These are phyloP conservation scores for Sitta europaea DNA, from an alignment of 2,113 vertebrate genomes.

Conservation along the genomic window DNA sequence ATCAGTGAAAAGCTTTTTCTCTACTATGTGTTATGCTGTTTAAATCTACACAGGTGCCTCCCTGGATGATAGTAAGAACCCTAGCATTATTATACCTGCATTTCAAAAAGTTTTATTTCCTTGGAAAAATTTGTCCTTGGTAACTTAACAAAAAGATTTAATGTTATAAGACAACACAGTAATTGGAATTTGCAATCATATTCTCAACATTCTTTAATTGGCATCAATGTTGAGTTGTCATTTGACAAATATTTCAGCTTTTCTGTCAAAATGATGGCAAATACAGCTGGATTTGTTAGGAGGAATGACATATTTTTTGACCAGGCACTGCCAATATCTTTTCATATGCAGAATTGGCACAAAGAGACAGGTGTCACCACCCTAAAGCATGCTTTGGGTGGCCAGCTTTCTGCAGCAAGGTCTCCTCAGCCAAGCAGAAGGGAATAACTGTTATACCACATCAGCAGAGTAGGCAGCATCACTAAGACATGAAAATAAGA, in stretches of 20 bases:
- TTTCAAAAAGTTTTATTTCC: neutral
- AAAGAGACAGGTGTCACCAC: neutral
- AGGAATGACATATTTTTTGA: neutral
- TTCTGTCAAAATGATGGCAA: slow-evolving; percentile 1
- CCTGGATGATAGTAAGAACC: neutral
- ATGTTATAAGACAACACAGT: neutral
- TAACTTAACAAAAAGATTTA: neutral
- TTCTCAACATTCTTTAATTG: neutral
- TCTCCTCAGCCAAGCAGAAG: neutral
- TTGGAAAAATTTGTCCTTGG: neutral
- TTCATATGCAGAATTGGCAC: neutral
- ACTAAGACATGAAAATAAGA: neutral
- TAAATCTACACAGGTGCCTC: neutral
- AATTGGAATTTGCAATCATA: neutral
- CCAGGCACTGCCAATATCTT: neutral
- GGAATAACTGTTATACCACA: neutral
- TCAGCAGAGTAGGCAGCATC: neutral
- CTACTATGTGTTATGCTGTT: neutral
- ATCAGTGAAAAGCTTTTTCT: neutral
- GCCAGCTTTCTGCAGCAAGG: neutral
- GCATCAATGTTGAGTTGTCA: neutral
- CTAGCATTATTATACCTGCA: neutral
- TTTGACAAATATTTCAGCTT: neutral
- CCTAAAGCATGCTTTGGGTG: neutral
- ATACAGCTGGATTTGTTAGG: neutral